Conservation (phyloP, 92 coral and sea anemone genomes). For the Porites evermanni region DNA sequence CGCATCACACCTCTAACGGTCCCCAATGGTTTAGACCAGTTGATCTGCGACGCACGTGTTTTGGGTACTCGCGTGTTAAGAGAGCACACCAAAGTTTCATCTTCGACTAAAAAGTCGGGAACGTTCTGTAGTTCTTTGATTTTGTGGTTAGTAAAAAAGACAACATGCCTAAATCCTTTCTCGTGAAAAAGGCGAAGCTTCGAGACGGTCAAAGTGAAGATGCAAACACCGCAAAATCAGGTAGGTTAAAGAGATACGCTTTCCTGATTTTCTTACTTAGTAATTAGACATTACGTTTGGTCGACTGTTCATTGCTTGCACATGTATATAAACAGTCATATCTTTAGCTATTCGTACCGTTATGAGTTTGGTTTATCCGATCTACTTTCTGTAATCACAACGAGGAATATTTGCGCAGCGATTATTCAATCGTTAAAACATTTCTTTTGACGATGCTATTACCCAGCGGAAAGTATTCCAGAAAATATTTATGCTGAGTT, state of each 20-base stretch:
- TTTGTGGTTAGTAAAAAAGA: neutral
- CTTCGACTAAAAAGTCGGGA: constrained; percentile 9
- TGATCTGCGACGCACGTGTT: constrained; percentile 23
- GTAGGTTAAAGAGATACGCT: constrained; percentile 14
- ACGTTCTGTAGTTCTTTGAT: constrained; percentile 16
- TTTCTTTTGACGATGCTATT: neutral
- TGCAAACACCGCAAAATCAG: neutral
- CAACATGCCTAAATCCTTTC: constrained; percentile 86
- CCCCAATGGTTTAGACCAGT: constrained; percentile 24
- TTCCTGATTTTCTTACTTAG: neutral
- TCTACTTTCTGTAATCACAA: constrained; percentile 4
- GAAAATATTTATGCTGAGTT: constrained; percentile 47
- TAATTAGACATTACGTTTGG: neutral
- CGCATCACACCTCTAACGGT: constrained; percentile 55
- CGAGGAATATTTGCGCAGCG: constrained; percentile 23
- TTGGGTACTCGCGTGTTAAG: neutral
- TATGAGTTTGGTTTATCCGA: constrained; percentile 7
- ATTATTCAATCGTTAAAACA: constrained; percentile 31
- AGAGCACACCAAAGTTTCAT: constrained; percentile 28
- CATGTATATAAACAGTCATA: neutral
- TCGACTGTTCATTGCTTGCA: constrained; percentile 24
- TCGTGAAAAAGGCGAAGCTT: constrained; percentile 80
- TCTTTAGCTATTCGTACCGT: neutral
- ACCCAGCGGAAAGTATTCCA: constrained; percentile 17
- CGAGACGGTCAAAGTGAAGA: constrained; percentile 39